Evolutionary conservation across 2,113 vertebrate genomes (phyloP).

Genomic region (Bufo gargarizans): DNA sequence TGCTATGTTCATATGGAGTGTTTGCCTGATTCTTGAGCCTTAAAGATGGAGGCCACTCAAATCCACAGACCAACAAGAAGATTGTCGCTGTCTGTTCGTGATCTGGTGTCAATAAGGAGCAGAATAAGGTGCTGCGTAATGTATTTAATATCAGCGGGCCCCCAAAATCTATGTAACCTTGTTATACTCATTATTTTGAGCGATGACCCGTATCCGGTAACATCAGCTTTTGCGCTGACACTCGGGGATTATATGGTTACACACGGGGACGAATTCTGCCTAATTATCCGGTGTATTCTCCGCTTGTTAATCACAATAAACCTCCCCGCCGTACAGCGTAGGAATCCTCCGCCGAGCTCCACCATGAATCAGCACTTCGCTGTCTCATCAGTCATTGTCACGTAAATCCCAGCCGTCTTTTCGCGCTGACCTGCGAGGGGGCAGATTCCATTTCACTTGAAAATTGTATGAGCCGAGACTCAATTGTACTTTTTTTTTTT

Average conservation of each 20-base stretch:
- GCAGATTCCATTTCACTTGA: constrained; percentile 10
- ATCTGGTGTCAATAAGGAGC: no score
- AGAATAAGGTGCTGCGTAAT: no score
- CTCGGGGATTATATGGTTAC: neutral
- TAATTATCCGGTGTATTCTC: neutral
- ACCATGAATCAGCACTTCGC: neutral
- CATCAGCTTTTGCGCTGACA: neutral
- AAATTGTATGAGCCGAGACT: neutral
- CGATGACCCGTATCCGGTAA: no score
- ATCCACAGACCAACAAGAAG: no score
- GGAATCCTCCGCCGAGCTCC: neutral
- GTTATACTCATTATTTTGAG: no score
- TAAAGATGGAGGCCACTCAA: no score
- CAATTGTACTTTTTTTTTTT: neutral
- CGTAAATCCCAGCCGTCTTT: neutral
- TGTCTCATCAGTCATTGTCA: neutral
- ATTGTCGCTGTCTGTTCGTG: no score
- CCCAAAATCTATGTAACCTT: no score
- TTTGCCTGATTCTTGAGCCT: neutral
- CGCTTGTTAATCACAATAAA: neutral
- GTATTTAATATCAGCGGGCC: no score
- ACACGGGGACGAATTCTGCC: no score
- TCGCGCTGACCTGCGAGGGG: neutral
- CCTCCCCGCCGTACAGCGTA: neutral
- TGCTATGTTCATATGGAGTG: neutral